Evolutionary conservation across 2,888 invertebrate genomes (phyloP).

Genomic region (Horisme vitalbata): DNA sequence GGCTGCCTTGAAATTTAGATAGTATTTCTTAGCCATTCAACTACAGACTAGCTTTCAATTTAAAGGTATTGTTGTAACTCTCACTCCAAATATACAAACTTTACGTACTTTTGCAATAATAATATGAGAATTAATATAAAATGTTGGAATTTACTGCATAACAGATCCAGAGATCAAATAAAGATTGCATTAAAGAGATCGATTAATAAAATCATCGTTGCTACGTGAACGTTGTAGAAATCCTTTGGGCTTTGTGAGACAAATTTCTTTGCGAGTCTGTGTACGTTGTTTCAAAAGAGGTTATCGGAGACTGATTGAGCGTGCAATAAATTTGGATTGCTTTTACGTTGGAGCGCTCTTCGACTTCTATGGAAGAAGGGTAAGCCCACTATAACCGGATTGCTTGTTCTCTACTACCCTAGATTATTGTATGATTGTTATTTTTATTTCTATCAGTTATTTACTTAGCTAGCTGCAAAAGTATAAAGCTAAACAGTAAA

Average conservation of each 20-base stretch:
- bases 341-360: constrained; percentile 47
- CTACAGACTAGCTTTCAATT: constrained; percentile 7
- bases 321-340: constrained; percentile 64
- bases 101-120: too few species aligned
- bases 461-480: not conserved
- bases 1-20: constrained; percentile 29
- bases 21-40: constrained; percentile 5
- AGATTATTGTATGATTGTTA: not conserved
- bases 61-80: too few species aligned
- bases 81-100: too few species aligned
- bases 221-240: constrained; percentile 33
- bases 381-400: constrained; percentile 12
- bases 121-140: too few species aligned
- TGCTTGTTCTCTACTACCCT: constrained; percentile 4
- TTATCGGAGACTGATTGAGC: constrained; percentile 62
- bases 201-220: constrained; percentile 31
- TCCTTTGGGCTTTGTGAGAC: constrained; percentile 39
- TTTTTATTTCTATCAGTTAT: not conserved
- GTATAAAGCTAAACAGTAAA: too few species aligned
- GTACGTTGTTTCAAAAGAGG: constrained; percentile 44
- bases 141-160: too few species aligned
- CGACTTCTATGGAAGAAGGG: constrained; percentile 29
- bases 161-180: too few species aligned
- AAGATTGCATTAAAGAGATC: too few species aligned
- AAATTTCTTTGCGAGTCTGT: constrained; percentile 42